Evolutionary conservation across 2,113 vertebrate genomes (phyloP).

Genomic region (Trematocara variabile): DNA sequence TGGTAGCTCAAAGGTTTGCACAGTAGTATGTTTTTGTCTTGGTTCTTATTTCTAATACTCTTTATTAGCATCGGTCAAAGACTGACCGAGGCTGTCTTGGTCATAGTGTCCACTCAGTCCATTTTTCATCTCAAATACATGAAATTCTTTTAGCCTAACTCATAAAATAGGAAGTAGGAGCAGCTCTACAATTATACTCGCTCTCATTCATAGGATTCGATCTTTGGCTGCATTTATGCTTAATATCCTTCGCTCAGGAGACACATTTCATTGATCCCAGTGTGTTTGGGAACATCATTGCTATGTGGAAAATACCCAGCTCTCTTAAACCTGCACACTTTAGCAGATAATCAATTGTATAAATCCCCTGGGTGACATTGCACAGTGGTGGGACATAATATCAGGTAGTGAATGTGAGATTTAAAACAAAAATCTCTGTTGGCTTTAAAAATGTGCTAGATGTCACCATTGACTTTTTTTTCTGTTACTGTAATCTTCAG

Average conservation of each 20-base stretch:
- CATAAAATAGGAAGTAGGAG: background rate
- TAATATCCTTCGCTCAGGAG: background rate
- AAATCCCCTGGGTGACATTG: background rate
- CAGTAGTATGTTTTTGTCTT: background rate
- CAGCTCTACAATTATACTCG: background rate
- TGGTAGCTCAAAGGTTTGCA: background rate
- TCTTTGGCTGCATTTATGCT: background rate
- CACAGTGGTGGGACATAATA: background rate
- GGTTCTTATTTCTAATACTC: background rate
- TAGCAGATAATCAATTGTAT: background rate
- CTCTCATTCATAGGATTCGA: background rate
- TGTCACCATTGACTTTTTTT: background rate
- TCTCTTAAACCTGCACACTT: background rate
- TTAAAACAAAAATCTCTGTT: background rate
- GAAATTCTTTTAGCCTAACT: background rate
- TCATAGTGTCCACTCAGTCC: background rate
- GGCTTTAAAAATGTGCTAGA: background rate
- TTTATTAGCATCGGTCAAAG: background rate
- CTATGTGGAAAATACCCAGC: background rate
- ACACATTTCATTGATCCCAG: background rate
- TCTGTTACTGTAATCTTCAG: background rate
- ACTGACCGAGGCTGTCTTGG: background rate
- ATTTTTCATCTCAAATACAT: background rate
- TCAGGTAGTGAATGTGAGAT: background rate
- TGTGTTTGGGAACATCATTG: background rate